Evolutionary conservation across 30 jellyfish, hydroid and myxozoan genomes (phyloP).

Genomic region (Aurelia aurita complex sp. Pacific): DNA sequence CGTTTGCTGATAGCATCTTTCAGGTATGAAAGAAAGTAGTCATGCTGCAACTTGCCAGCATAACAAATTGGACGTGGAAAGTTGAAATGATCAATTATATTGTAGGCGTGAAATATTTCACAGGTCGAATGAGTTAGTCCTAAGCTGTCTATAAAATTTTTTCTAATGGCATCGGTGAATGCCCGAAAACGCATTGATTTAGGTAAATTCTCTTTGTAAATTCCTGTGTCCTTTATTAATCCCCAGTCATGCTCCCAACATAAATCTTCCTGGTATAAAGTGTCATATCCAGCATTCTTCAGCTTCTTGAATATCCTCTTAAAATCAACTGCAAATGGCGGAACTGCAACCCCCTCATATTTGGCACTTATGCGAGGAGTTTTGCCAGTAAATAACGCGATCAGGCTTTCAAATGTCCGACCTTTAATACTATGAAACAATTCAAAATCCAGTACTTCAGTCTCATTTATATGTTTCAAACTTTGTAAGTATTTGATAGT

Average conservation of each 20-base stretch:
- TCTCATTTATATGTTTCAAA: constrained; percentile 1
- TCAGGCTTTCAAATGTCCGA: constrained; percentile 69
- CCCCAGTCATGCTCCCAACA: constrained; percentile 89
- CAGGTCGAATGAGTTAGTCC: constrained; percentile 75
- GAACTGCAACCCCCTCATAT: constrained; percentile 51
- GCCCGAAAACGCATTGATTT: constrained; percentile 22
- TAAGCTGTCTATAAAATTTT: constrained; percentile 39
- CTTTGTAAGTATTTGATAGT: constrained; percentile 45
- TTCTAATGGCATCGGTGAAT: constrained; percentile 31
- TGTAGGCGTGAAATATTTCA: constrained; percentile 41
- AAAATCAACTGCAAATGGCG: constrained; percentile 51
- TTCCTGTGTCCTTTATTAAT: constrained; percentile 54
- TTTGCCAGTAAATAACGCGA: constrained; percentile 74
- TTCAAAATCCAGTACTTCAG: constrained; percentile 70
- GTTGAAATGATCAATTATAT: constrained; percentile 63
- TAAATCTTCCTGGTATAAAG: constrained; percentile 82
- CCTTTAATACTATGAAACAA: constrained; percentile 64
- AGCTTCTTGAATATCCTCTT: constrained; percentile 21
- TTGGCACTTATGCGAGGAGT: constrained; percentile 17
- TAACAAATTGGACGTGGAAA: constrained; percentile 55
- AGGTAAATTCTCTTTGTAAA: constrained; percentile 1
- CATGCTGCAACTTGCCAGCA: constrained; percentile 57
- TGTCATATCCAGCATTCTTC: constrained; percentile 41
- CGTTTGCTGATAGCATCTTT: constrained; percentile 2
- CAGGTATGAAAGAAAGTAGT: constrained; percentile 36